Conservation (phyloP, 2,113 vertebrate species). For the Terrapene triunguis region DNA sequence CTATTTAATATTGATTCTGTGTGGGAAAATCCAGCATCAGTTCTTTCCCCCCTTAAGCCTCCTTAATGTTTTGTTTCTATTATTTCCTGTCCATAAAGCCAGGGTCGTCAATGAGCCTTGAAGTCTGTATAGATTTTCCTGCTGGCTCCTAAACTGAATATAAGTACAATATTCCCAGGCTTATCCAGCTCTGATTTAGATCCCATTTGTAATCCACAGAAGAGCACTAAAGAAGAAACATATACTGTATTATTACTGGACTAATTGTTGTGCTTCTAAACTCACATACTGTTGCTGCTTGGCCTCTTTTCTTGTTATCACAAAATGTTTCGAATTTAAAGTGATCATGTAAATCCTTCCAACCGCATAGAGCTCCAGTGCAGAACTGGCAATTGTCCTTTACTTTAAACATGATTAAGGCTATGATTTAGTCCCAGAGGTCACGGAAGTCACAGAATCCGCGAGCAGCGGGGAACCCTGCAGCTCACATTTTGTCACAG, state of each 20-base stretch:
- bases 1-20: neutral
- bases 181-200: slow-evolving; percentile 64
- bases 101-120: slow-evolving; percentile 40
- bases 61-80: slow-evolving; percentile 50
- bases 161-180: slow-evolving; percentile 58
- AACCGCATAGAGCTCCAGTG: slow-evolving; percentile 35
- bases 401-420: slow-evolving; percentile 54
- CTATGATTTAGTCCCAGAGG: no score
- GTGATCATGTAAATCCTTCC: slow-evolving; percentile 42
- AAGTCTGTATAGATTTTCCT: slow-evolving; percentile 56
- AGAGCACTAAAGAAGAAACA: slow-evolving; percentile 76
- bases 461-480: no score
- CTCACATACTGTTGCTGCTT: slow-evolving; percentile 64
- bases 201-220: slow-evolving; percentile 73
- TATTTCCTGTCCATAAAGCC: slow-evolving; percentile 34
- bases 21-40: slow-evolving; percentile 6
- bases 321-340: slow-evolving; percentile 61
- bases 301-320: slow-evolving; percentile 62
- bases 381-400: slow-evolving; percentile 50
- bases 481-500: no score
- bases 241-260: slow-evolving; percentile 60
- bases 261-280: slow-evolving; percentile 71
- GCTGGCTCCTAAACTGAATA: slow-evolving; percentile 57
- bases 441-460: no score
- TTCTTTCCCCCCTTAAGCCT: slow-evolving; percentile 33